These are phyloP conservation scores for Mimumesa dahlbomi DNA, from an alignment of 2,888 invertebrate species.

Conservation along the genomic window DNA sequence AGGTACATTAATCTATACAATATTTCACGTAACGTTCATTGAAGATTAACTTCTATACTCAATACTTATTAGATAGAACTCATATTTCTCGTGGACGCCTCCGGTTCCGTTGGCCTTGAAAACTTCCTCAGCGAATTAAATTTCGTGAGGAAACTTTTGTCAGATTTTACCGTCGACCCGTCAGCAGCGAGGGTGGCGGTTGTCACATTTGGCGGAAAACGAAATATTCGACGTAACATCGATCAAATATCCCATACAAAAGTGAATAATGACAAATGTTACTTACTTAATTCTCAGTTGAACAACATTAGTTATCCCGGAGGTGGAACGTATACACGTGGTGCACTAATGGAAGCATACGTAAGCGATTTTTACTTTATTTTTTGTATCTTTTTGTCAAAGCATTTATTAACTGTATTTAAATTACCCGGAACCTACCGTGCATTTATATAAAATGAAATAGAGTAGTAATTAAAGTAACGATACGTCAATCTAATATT, in stretches of 20 bases:
- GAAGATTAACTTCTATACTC: too few species aligned
- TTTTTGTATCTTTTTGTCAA: neutral
- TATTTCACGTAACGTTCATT: too few species aligned
- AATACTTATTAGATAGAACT: conserved; percentile 81
- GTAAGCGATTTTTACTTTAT: conserved; percentile 74
- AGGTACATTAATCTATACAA: too few species aligned
- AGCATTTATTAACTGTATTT: too few species aligned
- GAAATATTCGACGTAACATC: conserved; percentile 82
- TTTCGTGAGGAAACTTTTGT: conserved; percentile 85
- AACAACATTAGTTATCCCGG: conserved; percentile 84
- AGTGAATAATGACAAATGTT: conserved; percentile 84
- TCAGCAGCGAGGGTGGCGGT: conserved; percentile 85
- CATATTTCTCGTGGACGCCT: conserved; percentile 86
- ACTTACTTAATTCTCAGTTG: conserved; percentile 83
- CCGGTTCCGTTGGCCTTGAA: conserved; percentile 85
- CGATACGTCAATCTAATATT: too few species aligned
- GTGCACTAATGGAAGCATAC: conserved; percentile 85
- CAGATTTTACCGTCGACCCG: conserved; percentile 85
- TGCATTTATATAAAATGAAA: too few species aligned
- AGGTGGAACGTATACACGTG: conserved; percentile 86
- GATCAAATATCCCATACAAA: conserved; percentile 83
- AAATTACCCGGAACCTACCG: too few species aligned
- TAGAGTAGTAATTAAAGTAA: too few species aligned
- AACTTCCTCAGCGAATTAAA: conserved; percentile 86
- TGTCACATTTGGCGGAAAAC: conserved; percentile 85